Evolutionary conservation across 2,797 vertebrate species (phyloP), one percentile per base, ranked within the genome.

Genomic region (Enoplosus armatus): DNA sequence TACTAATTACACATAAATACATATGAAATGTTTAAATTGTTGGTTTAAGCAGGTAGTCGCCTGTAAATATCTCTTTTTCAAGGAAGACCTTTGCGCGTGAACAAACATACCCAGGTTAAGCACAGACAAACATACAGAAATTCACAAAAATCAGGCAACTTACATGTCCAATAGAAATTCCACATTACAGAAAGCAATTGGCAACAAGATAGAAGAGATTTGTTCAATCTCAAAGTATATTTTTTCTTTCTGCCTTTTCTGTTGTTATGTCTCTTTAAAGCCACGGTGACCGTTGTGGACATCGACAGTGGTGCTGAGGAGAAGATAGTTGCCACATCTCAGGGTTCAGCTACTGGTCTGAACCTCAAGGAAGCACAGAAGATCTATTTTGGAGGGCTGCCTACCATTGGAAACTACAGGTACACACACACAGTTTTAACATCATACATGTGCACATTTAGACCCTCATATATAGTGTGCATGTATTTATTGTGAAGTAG

Each of bases 321-420:
- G 82, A 97, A 83, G 64, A 43, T 98, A 47, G 87, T 86, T 50
- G 91, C 95, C 37, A 79, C 82, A 16, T 98, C 98, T 83, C 88
- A 94, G 69, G 98, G 98, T 54, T 95, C 96, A 54, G 97, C 97
- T 66, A 97, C 96, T 16, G 98, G 98, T 51, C 97, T 99, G 68
- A 99, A 99, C 90, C 94, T 99, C 67, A 97, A 95, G 92, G 95
- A 96, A 24, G 93, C 96, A 7, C 98, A 99, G 80, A 97, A 95
- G 90, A 98, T 99, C 83, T 99, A 97, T 94, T 99, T 99, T 84
- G 98, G 98, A 68, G 98, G 98, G 47, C 90, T 99, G 84, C 98
- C 98, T 58, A 96, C 96, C 0, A 87, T 96, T 61, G 96, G 96
- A 89, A 98, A 97, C 86, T 95, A 98, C 93, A 99, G 98, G 98